These are phyloP conservation scores for Psittacula echo DNA, from an alignment of 2,797 vertebrate genomes.

Conservation along the genomic window DNA sequence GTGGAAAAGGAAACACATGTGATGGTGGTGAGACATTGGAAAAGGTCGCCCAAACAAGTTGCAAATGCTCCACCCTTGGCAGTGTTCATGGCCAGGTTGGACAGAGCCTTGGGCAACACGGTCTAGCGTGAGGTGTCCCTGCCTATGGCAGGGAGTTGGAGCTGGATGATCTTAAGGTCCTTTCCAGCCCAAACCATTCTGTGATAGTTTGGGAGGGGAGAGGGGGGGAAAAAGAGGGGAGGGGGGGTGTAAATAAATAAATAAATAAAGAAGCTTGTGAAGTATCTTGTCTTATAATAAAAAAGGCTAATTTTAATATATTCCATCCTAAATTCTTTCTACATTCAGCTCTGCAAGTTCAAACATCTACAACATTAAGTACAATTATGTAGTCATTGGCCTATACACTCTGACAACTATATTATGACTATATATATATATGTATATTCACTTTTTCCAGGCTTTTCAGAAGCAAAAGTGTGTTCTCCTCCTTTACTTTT, in stretches of 20 bases:
- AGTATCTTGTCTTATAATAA: neutral
- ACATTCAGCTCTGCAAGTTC: neutral
- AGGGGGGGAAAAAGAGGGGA: too few species aligned
- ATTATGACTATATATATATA: neutral
- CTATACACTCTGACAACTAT: neutral
- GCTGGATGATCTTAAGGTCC: neutral
- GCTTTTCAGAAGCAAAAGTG: neutral
- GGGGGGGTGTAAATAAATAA: too few species aligned
- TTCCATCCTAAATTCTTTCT: neutral
- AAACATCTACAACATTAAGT: neutral
- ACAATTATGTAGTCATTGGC: neutral
- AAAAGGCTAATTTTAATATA: neutral
- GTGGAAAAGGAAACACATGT: constrained; percentile 26
- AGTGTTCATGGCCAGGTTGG: neutral
- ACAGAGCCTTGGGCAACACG: neutral
- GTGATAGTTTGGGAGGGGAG: neutral
- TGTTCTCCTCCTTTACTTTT: neutral
- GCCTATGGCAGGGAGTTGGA: neutral
- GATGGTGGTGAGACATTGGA: neutral
- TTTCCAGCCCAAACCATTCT: neutral
- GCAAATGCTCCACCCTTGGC: neutral
- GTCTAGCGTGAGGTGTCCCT: neutral
- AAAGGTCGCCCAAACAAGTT: neutral
- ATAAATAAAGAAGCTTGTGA: neutral
- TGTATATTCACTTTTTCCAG: neutral